Base-by-base conservation (phyloP, 2,888 invertebrate genomes). In the Ennomos fuscantarius region DNA sequence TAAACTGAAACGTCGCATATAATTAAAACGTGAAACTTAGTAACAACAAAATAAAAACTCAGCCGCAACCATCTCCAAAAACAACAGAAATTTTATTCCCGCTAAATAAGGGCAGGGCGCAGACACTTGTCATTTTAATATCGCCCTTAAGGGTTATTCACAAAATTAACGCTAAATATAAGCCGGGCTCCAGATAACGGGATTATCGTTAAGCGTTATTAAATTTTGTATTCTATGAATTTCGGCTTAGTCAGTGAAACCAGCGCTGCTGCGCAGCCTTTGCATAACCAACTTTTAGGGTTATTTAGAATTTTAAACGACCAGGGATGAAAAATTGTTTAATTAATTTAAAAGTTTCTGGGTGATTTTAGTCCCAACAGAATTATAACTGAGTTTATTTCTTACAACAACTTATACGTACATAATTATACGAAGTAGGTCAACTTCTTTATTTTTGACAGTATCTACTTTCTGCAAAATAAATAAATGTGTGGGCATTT, bases 91-190 rank as follows among this genome's bases (percentile, higher is more conserved):
- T 57, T 50, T 60, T 42, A 55, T 57, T 54, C 32, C 11, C 45
- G 46, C 52, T 45, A 44, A 49, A 43, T 53, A 59, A 60, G 60
- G 55, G 48, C 46, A 37, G 55, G 46, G 52, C 61, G 39, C 48
- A 35, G 49, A 64, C 61, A 62, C 59, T 65, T 62, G 66, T 62
- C 62, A 56, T 66, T 60, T 62, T 57, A 64, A 64, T 63, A 62
- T 57, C 57, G 35, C 55, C 64, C 61, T 58, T 45, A 60, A 57
- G 59, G 62, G 64, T 56, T 56, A 61, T 53, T 60, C 62, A 41
- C 51, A 49, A 55, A 60, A 55, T 62, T 54, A 62, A 55, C 57
- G 57, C 57, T 56, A 62, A 53, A 58, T 56, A 53, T 62, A 59
- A 62, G 53, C 59, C 59, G 52, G 49, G 42, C 46, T 43, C 46